Percentiles rank a stretch among this genome's conserved stretches.
phyloP scores from a whole-genome alignment of 2,113 vertebrate genomes.

The Bos taurus region DNA sequence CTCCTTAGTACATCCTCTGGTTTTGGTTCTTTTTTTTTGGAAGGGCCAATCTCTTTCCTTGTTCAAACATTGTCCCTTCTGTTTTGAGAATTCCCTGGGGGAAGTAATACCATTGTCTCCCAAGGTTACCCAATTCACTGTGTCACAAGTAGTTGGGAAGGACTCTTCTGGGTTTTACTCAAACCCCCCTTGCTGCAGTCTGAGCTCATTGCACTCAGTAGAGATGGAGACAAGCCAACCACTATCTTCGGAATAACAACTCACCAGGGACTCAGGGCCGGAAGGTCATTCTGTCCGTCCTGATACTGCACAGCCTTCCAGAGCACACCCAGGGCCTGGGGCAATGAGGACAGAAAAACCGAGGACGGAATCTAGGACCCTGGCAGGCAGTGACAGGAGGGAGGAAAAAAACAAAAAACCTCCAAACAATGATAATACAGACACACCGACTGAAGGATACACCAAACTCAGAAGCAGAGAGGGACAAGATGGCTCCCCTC shows the following conservation, averaged over 20 bases:
- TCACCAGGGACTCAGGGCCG: conserved; percentile 52
- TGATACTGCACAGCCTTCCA: not conserved
- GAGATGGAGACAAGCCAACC: conserved; percentile 46
- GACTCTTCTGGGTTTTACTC: conserved; percentile 5
- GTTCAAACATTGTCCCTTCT: not conserved
- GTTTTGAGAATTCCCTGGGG: not conserved
- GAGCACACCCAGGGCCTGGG: not conserved
- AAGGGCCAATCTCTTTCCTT: not conserved
- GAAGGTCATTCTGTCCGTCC: conserved; percentile 66
- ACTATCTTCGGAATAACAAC: conserved; percentile 31
- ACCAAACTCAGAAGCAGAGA: not conserved
- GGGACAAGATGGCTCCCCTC: conserved; percentile 65
- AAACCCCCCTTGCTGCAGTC: conserved; percentile 42
- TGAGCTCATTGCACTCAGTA: conserved; percentile 45
- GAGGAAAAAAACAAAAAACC: too few species aligned
- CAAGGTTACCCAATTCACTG: not conserved
- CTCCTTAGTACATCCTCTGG: not conserved
- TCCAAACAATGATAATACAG: not conserved
- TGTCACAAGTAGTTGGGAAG: not conserved
- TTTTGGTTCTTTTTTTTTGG: not conserved
- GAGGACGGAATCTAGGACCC: not conserved
- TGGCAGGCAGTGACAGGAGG: not conserved
- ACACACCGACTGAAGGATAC: not conserved
- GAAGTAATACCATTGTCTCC: not conserved
- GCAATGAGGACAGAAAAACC: not conserved